Evolutionary conservation across 2,797 vertebrate species (phyloP).

Genomic region (Neopelma chrysocephalum): DNA sequence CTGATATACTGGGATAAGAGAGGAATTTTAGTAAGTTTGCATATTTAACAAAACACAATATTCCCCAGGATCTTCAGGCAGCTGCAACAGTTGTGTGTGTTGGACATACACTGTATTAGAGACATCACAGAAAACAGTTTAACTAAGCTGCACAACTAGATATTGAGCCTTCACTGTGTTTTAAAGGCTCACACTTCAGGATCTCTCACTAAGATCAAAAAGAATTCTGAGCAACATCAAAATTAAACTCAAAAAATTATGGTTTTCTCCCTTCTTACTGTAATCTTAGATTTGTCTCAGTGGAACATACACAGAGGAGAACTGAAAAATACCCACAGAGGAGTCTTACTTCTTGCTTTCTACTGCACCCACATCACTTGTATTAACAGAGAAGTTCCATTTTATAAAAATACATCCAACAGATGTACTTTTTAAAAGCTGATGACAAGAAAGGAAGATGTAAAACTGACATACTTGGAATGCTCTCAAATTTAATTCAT

Average conservation of each 20-base stretch:
- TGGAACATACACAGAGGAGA: not conserved
- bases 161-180: not conserved
- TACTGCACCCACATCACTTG: not conserved
- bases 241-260: not conserved
- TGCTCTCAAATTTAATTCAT: not conserved
- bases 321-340: not conserved
- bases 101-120: not conserved
- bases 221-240: not conserved
- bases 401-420: not conserved
- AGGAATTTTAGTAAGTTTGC: not conserved
- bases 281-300: not conserved
- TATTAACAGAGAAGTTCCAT: not conserved
- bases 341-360: not conserved
- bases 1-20: not conserved
- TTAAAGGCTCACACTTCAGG: not conserved
- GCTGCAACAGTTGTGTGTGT: not conserved
- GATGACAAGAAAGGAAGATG: not conserved
- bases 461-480: conserved; percentile 1
- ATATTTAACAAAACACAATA: not conserved
- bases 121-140: not conserved
- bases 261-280: not conserved
- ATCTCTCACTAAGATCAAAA: not conserved
- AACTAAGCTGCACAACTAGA: not conserved
- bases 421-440: not conserved
- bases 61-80: not conserved